Conservation (phyloP, 1,140 invertebrate species). For the Drosophila eugracilis region DNA sequence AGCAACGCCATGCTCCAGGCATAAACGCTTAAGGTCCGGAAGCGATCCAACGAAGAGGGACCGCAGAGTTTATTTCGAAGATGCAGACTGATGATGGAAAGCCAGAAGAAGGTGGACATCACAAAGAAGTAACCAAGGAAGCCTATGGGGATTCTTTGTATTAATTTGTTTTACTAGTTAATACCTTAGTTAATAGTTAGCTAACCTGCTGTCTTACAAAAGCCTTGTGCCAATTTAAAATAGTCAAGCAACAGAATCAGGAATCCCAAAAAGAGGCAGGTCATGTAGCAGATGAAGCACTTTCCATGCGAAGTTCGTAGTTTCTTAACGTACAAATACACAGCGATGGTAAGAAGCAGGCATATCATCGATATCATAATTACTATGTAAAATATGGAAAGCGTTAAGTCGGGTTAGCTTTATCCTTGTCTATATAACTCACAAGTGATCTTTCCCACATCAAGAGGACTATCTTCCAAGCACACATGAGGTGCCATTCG, state of each 20-base stretch:
- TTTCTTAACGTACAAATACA: slow-evolving; percentile 89
- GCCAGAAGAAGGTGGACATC: neutral
- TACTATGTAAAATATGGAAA: slow-evolving; percentile 83
- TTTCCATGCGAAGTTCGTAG: slow-evolving; percentile 89
- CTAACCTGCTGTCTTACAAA: slow-evolving; percentile 17
- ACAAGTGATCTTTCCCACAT: slow-evolving; percentile 11
- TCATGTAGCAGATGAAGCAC: slow-evolving; percentile 90
- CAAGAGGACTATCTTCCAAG: rapidly evolving
- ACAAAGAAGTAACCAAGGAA: slow-evolving; percentile 85
- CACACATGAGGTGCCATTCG: slow-evolving; percentile 45
- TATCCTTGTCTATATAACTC: too few species aligned
- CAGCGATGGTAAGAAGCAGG: slow-evolving; percentile 88
- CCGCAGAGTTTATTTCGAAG: neutral
- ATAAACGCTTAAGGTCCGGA: slow-evolving; percentile 86
- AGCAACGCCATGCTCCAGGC: slow-evolving; percentile 88
- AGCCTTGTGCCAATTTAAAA: neutral
- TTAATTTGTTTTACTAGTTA: too few species aligned
- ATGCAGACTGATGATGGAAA: neutral
- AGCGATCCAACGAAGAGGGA: neutral
- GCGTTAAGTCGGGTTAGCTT: too few species aligned
- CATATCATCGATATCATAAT: slow-evolving; percentile 89
- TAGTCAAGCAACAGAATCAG: slow-evolving; percentile 86
- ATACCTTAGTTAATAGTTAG: too few species aligned
- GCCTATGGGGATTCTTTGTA: slow-evolving; percentile 84
- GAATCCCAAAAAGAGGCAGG: slow-evolving; percentile 87